phyloP scores from a whole-genome alignment of 2,797 vertebrate species.

The Octomys mimax region DNA sequence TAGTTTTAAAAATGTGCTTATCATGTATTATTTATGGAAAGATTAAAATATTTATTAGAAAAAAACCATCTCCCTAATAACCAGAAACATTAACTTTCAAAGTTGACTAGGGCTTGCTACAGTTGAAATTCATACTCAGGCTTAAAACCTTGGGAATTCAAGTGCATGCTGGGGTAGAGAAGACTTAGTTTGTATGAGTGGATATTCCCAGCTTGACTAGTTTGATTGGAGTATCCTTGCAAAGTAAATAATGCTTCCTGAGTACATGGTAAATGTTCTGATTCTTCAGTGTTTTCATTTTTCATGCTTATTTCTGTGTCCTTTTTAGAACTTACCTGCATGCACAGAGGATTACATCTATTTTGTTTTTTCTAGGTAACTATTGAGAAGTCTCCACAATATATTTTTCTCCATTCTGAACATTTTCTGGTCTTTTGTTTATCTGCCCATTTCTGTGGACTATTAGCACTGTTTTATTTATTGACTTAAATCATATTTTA shows the following conservation, averaged over 20 bases:
- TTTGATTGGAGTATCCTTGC: slow-evolving; percentile 31
- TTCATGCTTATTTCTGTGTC: not conserved
- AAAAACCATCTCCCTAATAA: slow-evolving; percentile 35
- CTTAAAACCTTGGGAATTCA: slow-evolving; percentile 44
- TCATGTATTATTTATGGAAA: slow-evolving; percentile 58
- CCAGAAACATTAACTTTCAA: slow-evolving; percentile 63
- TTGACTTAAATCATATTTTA: slow-evolving; percentile 32
- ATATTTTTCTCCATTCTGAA: not conserved
- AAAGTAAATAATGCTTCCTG: slow-evolving; percentile 15
- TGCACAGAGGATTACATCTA: not conserved
- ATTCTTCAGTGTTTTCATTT: slow-evolving; percentile 3
- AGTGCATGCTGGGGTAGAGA: not conserved
- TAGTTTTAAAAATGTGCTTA: slow-evolving; percentile 55
- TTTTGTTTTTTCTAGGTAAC: slow-evolving; percentile 7
- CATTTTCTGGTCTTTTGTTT: not conserved
- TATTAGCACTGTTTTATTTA: not conserved
- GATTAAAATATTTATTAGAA: slow-evolving; percentile 45
- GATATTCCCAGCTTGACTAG: slow-evolving; percentile 44
- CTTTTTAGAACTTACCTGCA: slow-evolving; percentile 25
- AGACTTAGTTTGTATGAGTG: slow-evolving; percentile 53
- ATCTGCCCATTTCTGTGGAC: not conserved
- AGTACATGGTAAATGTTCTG: not conserved
- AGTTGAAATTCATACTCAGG: slow-evolving; percentile 53
- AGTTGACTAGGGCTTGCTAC: slow-evolving; percentile 47
- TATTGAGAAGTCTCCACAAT: not conserved